A percentile compares a stretch with the other conserved stretches of the same genome.
phyloP scores from a whole-genome alignment of 2,888 invertebrate species.

The Stenodema calcarata region DNA sequence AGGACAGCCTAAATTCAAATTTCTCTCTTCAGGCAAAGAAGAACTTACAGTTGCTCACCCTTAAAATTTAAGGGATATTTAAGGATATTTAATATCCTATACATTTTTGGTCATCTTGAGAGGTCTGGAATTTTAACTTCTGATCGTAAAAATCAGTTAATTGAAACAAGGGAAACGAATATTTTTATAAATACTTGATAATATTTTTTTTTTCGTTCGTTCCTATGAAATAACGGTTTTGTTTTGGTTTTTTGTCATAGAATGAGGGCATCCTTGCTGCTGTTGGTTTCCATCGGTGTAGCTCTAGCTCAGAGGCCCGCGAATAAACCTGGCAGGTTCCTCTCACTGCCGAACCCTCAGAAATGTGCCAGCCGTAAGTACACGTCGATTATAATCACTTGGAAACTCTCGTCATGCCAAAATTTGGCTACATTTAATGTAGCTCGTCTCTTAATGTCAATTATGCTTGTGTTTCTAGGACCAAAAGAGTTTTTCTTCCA shows the following conservation, averaged over 20 bases:
- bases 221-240: background rate
- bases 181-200: too few species aligned
- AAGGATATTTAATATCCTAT: too few species aligned
- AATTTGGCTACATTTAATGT: too few species aligned
- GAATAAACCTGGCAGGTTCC: conserved; percentile 81
- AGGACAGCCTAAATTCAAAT: too few species aligned
- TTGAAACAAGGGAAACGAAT: background rate
- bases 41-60: too few species aligned
- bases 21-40: too few species aligned
- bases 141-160: background rate
- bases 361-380: conserved; percentile 80
- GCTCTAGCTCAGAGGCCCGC: conserved; percentile 60
- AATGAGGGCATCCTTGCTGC: conserved; percentile 47
- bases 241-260: conserved; percentile 7
- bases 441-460: too few species aligned
- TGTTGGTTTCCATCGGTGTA: conserved; percentile 35
- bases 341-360: conserved; percentile 79
- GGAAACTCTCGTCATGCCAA: too few species aligned
- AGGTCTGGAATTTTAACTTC: too few species aligned
- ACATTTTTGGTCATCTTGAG: too few species aligned
- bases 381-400: background rate
- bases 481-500: conserved; percentile 89
- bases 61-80: too few species aligned
- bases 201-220: too few species aligned
- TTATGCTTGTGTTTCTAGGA: conserved; percentile 66